These are phyloP conservation scores for Festucalex cinctus DNA, from an alignment of 2,113 vertebrate species.

Conservation along the genomic window DNA sequence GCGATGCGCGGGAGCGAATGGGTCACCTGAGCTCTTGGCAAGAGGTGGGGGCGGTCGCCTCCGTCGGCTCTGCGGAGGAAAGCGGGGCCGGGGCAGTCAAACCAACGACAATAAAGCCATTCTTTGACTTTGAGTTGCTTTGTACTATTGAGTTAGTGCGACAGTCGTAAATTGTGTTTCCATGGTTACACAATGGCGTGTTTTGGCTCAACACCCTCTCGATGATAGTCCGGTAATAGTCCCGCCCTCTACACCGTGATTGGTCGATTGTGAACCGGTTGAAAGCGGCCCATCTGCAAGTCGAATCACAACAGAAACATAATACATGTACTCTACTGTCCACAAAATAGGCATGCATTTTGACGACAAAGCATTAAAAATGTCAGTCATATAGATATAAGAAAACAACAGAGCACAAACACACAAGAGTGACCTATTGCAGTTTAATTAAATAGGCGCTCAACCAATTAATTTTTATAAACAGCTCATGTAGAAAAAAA, in stretches of 20 bases:
- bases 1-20: constrained; percentile 32
- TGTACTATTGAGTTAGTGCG: neutral
- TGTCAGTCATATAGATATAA: too few relatives aligned
- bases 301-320: neutral
- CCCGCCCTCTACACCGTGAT: constrained; percentile 37
- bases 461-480: neutral
- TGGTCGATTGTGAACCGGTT: constrained; percentile 13
- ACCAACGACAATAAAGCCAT: neutral
- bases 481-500: neutral
- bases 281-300: too few relatives aligned
- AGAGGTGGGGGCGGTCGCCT: constrained; percentile 12
- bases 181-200: neutral
- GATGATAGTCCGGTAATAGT: neutral
- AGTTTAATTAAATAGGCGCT: neutral
- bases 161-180: neutral
- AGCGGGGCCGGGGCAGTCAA: neutral
- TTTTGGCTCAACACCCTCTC: neutral
- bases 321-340: too few relatives aligned
- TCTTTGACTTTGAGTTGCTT: neutral
- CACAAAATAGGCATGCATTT: neutral
- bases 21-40: constrained; percentile 58
- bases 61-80: neutral
- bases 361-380: too few relatives aligned
- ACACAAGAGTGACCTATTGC: neutral
- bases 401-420: neutral